Percentiles rank a stretch among this genome's conserved stretches.
phyloP scores from a whole-genome alignment of 1,140 invertebrate genomes.

The Heliconius eleuchia region DNA sequence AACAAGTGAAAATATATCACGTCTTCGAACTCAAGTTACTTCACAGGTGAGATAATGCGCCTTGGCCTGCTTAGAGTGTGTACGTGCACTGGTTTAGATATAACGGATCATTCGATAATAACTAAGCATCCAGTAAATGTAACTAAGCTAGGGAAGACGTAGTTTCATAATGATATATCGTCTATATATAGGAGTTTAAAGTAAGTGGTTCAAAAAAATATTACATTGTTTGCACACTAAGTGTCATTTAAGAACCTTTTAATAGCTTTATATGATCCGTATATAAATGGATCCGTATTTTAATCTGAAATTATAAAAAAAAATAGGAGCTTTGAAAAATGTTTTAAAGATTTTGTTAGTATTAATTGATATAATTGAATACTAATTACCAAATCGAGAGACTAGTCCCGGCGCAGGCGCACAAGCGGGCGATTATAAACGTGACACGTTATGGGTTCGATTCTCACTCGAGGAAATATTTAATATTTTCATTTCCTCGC shows the following conservation, averaged over 20 bases:
- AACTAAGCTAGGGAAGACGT: background rate
- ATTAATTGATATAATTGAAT: too few relatives aligned
- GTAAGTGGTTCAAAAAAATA: background rate
- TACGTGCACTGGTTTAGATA: conserved; percentile 8
- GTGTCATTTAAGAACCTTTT: background rate
- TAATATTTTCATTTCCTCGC: too few relatives aligned
- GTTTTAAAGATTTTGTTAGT: too few relatives aligned
- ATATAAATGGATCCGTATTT: too few relatives aligned
- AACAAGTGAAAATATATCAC: background rate
- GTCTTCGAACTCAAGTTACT: background rate
- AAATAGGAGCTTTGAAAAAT: too few relatives aligned
- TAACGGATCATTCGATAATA: background rate
- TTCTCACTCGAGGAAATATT: too few relatives aligned
- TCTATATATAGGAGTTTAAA: background rate
- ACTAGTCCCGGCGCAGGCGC: too few relatives aligned
- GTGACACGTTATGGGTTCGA: too few relatives aligned
- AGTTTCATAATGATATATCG: background rate
- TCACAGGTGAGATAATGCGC: conserved; percentile 2
- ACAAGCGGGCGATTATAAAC: too few relatives aligned
- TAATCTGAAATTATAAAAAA: too few relatives aligned
- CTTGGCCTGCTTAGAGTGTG: conserved; percentile 3
- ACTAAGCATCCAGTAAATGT: background rate
- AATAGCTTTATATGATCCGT: background rate
- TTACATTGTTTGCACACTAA: background rate
- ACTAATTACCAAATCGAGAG: too few relatives aligned